Conservation (phyloP, 37 sponge, comb jelly and placozoan species). For the Ephydatia muelleri region DNA sequence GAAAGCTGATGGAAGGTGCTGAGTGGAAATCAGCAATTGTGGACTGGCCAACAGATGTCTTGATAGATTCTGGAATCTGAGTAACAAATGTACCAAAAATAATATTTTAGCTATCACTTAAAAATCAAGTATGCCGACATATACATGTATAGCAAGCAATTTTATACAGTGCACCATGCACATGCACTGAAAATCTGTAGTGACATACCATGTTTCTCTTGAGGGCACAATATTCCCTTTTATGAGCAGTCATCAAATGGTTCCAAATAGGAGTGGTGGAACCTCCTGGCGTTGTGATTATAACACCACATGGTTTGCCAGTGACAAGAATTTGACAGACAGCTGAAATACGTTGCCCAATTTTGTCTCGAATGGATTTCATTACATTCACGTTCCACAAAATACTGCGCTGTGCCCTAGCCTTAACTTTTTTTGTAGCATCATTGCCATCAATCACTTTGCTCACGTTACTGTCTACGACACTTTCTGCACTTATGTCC, state of each 20-base stretch:
- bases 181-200: not conserved
- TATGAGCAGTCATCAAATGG: not conserved
- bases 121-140: not conserved
- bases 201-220: not conserved
- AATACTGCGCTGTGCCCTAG: not conserved
- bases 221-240: not conserved
- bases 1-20: not conserved
- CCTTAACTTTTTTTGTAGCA: not conserved
- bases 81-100: not conserved
- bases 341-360: not conserved
- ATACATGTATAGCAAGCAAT: too few species aligned
- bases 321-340: not conserved
- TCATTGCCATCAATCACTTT: not conserved
- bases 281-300: not conserved
- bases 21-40: not conserved
- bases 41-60: not conserved
- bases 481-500: not conserved
- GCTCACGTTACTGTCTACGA: not conserved
- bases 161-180: too few species aligned
- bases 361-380: not conserved
- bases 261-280: conserved; percentile 1
- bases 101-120: not conserved
- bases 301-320: not conserved
- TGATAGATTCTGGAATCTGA: conserved; percentile 1
- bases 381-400: not conserved